These are phyloP conservation scores for Argentina silus DNA, from an alignment of 2,797 vertebrate genomes.

Conservation along the genomic window DNA sequence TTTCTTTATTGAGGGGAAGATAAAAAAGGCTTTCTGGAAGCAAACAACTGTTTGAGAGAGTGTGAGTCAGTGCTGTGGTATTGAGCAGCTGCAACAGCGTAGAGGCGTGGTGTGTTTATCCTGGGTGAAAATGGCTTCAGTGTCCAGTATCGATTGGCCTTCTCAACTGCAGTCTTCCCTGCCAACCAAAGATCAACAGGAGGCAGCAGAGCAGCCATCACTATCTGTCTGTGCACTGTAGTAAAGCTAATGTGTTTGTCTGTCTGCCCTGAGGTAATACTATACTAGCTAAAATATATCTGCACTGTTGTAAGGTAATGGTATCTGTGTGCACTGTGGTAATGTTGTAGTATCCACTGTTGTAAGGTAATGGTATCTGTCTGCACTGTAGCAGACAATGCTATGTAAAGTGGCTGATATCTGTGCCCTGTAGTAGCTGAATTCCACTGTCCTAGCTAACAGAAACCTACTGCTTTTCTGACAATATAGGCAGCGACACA, in stretches of 20 bases:
- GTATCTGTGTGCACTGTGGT: background rate
- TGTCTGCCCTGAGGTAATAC: conserved; percentile 55
- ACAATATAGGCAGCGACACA: no score
- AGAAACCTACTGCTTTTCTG: no score
- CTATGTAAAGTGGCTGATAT: no score
- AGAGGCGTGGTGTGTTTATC: conserved; percentile 71
- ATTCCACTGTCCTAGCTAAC: no score
- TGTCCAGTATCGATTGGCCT: conserved; percentile 70
- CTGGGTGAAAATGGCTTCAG: conserved; percentile 69
- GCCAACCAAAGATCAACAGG: conserved; percentile 71
- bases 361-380: background rate
- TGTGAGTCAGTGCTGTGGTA: conserved; percentile 9
- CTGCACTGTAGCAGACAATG: no score
- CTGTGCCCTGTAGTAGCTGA: no score
- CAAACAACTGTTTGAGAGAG: no score
- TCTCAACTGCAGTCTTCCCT: conserved; percentile 69
- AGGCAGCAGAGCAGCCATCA: conserved; percentile 38
- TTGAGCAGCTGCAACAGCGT: conserved; percentile 25
- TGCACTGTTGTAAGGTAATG: background rate
- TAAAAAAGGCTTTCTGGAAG: no score
- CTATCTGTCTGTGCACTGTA: conserved; percentile 15
- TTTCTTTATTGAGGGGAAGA: no score
- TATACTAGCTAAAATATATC: conserved; percentile 23
- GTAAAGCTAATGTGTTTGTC: conserved; percentile 10
- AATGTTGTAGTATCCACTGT: background rate